A percentile compares a stretch with the other conserved stretches of the same genome.
phyloP scores from a whole-genome alignment of 2,113 vertebrate genomes.

The Sphaerodactylus townsendi region DNA sequence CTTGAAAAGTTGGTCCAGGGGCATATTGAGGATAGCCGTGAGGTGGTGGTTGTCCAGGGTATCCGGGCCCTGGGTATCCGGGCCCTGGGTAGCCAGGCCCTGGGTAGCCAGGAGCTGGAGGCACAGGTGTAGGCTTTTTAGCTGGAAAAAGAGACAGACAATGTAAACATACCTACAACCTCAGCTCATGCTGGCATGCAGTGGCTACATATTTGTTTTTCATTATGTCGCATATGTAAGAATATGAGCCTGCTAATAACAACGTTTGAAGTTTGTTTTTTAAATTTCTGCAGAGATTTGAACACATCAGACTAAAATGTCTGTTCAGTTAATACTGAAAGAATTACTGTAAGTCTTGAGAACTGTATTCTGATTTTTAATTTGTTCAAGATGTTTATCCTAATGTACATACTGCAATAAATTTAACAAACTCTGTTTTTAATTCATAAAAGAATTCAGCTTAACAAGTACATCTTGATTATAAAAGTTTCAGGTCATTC shows the following conservation, averaged over 20 bases:
- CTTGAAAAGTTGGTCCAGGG: slow-evolving; percentile 36
- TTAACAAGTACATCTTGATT: no score
- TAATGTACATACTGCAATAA: background rate
- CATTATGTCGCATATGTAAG: background rate
- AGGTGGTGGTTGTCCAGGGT: slow-evolving; percentile 27
- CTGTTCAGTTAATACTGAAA: background rate
- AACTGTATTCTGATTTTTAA: no score
- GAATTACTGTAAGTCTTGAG: no score
- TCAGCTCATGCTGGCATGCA: background rate
- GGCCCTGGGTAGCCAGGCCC: no score
- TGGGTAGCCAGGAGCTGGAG: slow-evolving; percentile 15
- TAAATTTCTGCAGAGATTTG: background rate
- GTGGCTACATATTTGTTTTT: background rate
- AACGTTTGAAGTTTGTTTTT: background rate
- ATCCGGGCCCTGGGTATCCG: background rate
- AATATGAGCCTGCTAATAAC: background rate
- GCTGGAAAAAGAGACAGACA: slow-evolving; percentile 38
- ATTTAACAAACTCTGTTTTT: background rate
- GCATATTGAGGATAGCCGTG: slow-evolving; percentile 31
- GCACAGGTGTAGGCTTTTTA: background rate
- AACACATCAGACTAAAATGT: background rate
- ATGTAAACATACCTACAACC: background rate
- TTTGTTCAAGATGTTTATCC: background rate
- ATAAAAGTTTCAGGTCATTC: no score
- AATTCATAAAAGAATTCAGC: no score